Percentiles rank a stretch among this genome's conserved stretches.
Evolutionary conservation across 2,797 vertebrate genomes (phyloP).

Genomic region (Cyprinella venusta): DNA sequence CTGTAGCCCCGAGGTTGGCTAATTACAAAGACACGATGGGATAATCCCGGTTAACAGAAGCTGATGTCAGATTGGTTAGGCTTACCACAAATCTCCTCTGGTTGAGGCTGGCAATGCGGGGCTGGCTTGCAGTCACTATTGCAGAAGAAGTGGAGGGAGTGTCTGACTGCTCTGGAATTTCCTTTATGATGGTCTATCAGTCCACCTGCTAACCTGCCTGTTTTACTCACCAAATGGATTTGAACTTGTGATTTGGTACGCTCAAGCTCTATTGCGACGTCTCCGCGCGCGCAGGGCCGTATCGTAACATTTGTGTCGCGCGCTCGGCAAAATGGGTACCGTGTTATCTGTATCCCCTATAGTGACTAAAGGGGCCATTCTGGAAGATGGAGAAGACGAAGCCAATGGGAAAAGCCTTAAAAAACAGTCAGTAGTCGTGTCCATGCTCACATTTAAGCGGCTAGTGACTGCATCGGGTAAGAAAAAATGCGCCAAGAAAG

Average conservation of each 20-base stretch:
- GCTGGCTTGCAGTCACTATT: neutral
- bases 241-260: slow-evolving; percentile 7
- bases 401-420: slow-evolving; percentile 82
- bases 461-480: slow-evolving; percentile 86
- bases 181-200: slow-evolving; percentile 1
- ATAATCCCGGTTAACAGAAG: slow-evolving; percentile 64
- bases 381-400: slow-evolving; percentile 50
- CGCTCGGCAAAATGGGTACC: slow-evolving; percentile 85
- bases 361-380: slow-evolving; percentile 69
- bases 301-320: neutral
- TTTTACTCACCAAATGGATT: slow-evolving; percentile 15
- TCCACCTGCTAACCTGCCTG: neutral
- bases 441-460: slow-evolving; percentile 88
- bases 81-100: slow-evolving; percentile 19
- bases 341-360: slow-evolving; percentile 90
- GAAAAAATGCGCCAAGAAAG: slow-evolving; percentile 83
- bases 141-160: slow-evolving; percentile 17
- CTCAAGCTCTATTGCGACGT: slow-evolving; percentile 19
- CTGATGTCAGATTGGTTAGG: slow-evolving; percentile 33
- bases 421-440: slow-evolving; percentile 86
- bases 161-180: slow-evolving; percentile 51
- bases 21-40: slow-evolving; percentile 50
- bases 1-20: slow-evolving; percentile 60
- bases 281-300: neutral
- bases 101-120: slow-evolving; percentile 21